Percentiles rank a stretch among this genome's conserved stretches.
phyloP scores from a whole-genome alignment of 2,113 vertebrate species.

The Sylvia atricapilla region DNA sequence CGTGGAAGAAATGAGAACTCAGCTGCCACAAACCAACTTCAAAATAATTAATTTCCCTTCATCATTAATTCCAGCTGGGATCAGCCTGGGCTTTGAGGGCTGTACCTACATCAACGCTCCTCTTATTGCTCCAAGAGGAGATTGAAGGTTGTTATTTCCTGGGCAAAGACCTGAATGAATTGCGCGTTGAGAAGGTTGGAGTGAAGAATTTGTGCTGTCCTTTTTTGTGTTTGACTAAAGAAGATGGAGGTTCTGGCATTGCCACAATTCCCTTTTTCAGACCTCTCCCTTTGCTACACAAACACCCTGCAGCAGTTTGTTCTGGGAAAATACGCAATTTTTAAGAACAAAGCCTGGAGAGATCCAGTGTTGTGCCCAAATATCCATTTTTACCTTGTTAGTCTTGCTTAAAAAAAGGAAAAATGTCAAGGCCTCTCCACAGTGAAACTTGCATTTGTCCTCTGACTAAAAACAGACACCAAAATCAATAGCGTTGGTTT shows the following conservation, averaged over 20 bases:
- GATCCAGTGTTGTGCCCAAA: neutral
- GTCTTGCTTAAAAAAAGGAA: neutral
- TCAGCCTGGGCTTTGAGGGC: neutral
- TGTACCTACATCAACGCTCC: neutral
- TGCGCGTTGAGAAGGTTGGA: neutral
- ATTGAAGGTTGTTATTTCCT: neutral
- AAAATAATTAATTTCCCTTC: neutral
- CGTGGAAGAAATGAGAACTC: neutral
- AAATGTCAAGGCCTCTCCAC: neutral
- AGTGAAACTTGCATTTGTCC: neutral
- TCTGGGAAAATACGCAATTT: neutral
- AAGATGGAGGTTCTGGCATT: no score
- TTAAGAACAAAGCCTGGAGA: neutral
- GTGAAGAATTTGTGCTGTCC: neutral
- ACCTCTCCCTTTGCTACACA: neutral
- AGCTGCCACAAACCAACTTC: neutral
- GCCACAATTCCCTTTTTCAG: neutral
- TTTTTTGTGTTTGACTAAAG: neutral
- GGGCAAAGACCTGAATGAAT: neutral
- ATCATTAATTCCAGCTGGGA: neutral
- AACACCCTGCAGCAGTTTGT: rapidly evolving
- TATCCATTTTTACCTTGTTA: neutral
- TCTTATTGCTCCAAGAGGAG: neutral
- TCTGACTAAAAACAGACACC: neutral
- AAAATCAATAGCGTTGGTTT: neutral